Evolutionary conservation across 2,888 invertebrate genomes (phyloP), one percentile per base, ranked within the genome.

Genomic region (Hipparchia sbordonii): DNA sequence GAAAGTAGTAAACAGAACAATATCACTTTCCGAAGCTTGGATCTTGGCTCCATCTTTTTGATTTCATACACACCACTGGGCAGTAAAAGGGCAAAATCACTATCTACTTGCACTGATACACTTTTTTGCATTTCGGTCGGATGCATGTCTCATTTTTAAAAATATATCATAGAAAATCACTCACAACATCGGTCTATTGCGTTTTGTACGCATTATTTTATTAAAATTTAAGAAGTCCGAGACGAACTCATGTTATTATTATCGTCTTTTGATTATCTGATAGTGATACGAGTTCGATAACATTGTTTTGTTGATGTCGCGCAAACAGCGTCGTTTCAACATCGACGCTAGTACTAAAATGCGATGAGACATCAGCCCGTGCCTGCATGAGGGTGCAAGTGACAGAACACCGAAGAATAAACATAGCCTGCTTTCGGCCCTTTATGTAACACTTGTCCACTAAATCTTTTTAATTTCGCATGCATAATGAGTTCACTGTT

Each of bases 1-100:
- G 97, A 97, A 84, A 98, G 95, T 82, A 96, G 95, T 85, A 97
- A 95, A 93, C 97, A 97, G 90, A 97, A 95, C 84, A 97, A 94
- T 85, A 96, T 96, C 87, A 97, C 96, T 94, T 96, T 96, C 87
- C 97, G 96, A 86, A 97, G 94, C 91, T 95, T 96, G 83, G 97
- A 96, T 92, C 96, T 95, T 85, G 97, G 96, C 95, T 97, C 97
- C 97, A 97, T 97, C 95, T 96, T 96, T 91, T 96, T 96, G 84
- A 96, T 96, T 94, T 97, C 96, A 94, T 96, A 96, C 81, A 96
- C 95, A 92, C 96, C 96, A 93, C 96, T 95, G 80, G 96, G 96
- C 87, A 96, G 94, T 87, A 96, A 95, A 92, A 96, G 94, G 86
- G 96, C 96, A 94, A 96, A 96, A 95, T 97, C 96, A 95, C 96